These are phyloP conservation scores for Apamea epomidion DNA, from an alignment of 2,888 invertebrate genomes.

Conservation along the genomic window DNA sequence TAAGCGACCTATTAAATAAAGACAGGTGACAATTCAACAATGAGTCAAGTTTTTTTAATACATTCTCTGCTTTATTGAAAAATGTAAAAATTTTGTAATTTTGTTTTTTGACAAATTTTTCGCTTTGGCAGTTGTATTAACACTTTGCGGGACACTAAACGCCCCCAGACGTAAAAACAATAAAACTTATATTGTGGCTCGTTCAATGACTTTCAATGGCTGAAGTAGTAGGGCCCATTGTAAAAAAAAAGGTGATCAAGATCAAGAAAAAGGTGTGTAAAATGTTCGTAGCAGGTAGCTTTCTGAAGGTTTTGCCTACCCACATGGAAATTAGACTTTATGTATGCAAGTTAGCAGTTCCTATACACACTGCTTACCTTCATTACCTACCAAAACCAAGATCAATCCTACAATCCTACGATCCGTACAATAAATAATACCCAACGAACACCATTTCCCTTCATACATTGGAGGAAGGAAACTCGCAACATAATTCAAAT, in stretches of 20 bases:
- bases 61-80: not conserved
- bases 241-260: too few species aligned
- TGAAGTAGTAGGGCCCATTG: not conserved
- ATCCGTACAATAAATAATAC: conserved; percentile 21
- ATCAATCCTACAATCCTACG: conserved; percentile 6
- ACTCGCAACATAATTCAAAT: conserved; percentile 48
- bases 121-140: not conserved
- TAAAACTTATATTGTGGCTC: too few species aligned
- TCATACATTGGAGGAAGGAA: conserved; percentile 23
- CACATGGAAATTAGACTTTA: not conserved
- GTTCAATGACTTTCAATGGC: too few species aligned
- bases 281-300: not conserved
- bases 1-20: not conserved
- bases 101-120: not conserved
- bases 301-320: not conserved
- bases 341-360: not conserved
- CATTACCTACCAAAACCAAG: not conserved
- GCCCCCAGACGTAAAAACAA: too few species aligned
- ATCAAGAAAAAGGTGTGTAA: not conserved
- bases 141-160: too few species aligned
- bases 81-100: not conserved
- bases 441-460: conserved; percentile 20
- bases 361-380: not conserved
- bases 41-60: not conserved
- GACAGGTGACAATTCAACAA: not conserved